A percentile compares a stretch with the other conserved stretches of the same genome.
phyloP scores from a whole-genome alignment of 1,140 invertebrate genomes.

The Pollicipes pollicipes region DNA sequence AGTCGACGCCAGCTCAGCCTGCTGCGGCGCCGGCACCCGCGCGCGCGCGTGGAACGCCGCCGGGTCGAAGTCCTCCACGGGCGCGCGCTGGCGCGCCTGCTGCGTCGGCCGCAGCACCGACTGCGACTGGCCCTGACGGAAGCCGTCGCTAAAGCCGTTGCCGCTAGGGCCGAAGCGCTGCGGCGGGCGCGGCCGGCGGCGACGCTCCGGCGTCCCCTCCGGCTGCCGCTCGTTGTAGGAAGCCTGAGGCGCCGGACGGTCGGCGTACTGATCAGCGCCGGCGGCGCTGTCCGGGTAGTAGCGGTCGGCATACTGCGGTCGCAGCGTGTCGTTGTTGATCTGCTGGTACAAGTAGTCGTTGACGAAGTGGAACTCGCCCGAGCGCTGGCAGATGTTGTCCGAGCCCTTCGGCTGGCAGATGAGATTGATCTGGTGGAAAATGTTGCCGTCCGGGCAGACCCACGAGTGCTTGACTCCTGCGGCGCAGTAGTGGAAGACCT shows the following conservation, averaged over 20 bases:
- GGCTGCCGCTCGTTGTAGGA: slow-evolving; percentile 2
- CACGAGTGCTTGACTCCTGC: slow-evolving; percentile 76
- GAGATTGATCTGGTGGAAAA: slow-evolving; percentile 81
- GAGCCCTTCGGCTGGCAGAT: slow-evolving; percentile 79
- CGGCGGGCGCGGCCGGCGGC: neutral
- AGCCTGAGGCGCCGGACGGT: slow-evolving; percentile 4
- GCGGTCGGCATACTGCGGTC: slow-evolving; percentile 70
- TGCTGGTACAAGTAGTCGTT: slow-evolving; percentile 84
- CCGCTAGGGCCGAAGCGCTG: neutral
- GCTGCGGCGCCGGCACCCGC: neutral
- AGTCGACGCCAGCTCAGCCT: neutral
- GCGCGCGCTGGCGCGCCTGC: neutral
- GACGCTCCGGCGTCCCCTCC: neutral
- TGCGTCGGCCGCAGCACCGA: neutral
- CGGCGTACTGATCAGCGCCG: slow-evolving; percentile 11
- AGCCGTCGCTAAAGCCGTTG: neutral
- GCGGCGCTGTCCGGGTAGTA: slow-evolving; percentile 26
- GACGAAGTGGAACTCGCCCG: slow-evolving; percentile 74
- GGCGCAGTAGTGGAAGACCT: slow-evolving; percentile 87
- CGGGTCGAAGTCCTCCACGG: too few species aligned
- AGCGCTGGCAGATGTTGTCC: slow-evolving; percentile 76
- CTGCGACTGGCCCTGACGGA: neutral
- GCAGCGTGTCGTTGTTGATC: slow-evolving; percentile 55
- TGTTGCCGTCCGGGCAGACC: slow-evolving; percentile 80
- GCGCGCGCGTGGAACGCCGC: too few species aligned